Conservation (phyloP, 2,888 invertebrate species). For the Eubasilissa splendida region DNA sequence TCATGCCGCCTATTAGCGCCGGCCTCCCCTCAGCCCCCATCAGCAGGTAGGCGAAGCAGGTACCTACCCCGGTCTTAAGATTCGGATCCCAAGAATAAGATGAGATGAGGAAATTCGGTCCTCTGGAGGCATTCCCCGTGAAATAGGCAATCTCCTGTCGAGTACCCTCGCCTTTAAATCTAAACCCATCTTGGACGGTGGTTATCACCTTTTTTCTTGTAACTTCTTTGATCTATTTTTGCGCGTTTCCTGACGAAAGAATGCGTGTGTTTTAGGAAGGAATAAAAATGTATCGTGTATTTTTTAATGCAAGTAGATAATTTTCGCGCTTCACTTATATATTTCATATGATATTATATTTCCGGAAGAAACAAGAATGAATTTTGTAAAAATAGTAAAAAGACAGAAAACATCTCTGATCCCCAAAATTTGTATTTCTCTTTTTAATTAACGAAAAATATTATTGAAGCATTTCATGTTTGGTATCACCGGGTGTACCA, state of each 20-base stretch:
- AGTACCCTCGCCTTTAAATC: constrained; percentile 54
- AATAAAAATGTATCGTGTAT: too few species aligned
- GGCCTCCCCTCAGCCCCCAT: not conserved
- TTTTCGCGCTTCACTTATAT: too few species aligned
- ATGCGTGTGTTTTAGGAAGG: not conserved
- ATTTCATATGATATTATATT: too few species aligned
- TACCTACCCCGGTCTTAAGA: constrained; percentile 37
- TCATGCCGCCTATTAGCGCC: constrained; percentile 12
- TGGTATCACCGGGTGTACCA: too few species aligned
- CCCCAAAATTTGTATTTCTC: too few species aligned
- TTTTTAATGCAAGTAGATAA: too few species aligned
- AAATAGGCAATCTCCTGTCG: constrained; percentile 59
- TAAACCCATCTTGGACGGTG: constrained; percentile 55
- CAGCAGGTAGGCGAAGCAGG: not conserved
- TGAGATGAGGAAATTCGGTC: constrained; percentile 57
- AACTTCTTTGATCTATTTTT: constrained; percentile 28
- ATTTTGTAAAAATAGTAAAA: too few species aligned
- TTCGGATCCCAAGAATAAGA: constrained; percentile 56
- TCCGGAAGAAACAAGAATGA: too few species aligned
- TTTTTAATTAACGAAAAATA: too few species aligned
- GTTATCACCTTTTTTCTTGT: constrained; percentile 16
- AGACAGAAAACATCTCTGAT: too few species aligned
- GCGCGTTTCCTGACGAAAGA: not conserved
- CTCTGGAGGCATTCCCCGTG: constrained; percentile 58
- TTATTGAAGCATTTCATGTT: too few species aligned